Evolutionary conservation across 1,140 invertebrate genomes (phyloP).

Genomic region (Stratiolaelaps scimitus): DNA sequence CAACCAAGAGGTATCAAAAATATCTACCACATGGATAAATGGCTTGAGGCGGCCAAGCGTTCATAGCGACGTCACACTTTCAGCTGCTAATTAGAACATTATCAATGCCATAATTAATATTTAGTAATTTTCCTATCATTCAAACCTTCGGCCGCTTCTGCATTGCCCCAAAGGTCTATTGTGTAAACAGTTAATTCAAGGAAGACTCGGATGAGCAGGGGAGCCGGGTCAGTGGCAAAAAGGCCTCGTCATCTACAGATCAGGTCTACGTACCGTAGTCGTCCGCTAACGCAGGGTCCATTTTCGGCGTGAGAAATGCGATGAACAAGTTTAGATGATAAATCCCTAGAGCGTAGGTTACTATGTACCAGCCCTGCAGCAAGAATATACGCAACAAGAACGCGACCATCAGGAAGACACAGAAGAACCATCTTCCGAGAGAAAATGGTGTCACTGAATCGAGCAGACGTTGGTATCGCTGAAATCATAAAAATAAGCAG

Average conservation of each 20-base stretch:
- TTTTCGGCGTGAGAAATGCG: conserved; percentile 97
- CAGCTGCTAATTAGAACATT: no score
- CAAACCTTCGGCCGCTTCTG: no score
- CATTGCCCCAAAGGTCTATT: no score
- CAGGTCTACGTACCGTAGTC: conserved; percentile 57
- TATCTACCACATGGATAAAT: no score
- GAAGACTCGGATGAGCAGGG: no score
- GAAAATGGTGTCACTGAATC: not conserved
- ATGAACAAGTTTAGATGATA: conserved; percentile 99
- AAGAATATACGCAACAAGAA: conserved; percentile 13
- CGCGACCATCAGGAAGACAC: not conserved
- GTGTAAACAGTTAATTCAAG: no score
- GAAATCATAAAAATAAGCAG: not conserved
- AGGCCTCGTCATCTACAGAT: not conserved
- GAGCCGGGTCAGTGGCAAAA: no score
- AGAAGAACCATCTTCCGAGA: conserved; percentile 12
- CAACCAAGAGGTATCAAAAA: no score
- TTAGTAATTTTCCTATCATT: no score
- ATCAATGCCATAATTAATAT: no score
- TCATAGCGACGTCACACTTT: no score
- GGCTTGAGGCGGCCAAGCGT: no score
- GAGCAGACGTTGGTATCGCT: conserved; percentile 10
- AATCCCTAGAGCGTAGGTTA: conserved; percentile 95
- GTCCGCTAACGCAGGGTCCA: conserved; percentile 80
- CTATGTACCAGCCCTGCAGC: conserved; percentile 93